Conservation (phyloP, 2,888 invertebrate genomes). For the Salpingus planirostris region DNA sequence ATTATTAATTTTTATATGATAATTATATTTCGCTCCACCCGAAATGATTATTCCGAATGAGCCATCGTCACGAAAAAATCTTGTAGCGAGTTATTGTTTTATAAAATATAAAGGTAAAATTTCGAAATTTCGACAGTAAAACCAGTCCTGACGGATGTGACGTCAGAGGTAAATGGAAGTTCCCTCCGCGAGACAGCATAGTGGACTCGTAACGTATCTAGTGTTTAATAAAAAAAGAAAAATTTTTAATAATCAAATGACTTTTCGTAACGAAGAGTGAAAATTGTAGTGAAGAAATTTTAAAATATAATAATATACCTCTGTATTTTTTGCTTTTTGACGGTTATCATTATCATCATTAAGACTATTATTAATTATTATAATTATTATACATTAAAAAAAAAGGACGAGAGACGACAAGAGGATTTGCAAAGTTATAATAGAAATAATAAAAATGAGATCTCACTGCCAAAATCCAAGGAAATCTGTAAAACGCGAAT, state of each 20-base stretch:
- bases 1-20: conserved; percentile 13
- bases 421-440: conserved; percentile 27
- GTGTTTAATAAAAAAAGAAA: conserved; percentile 10
- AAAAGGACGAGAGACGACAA: conserved; percentile 13
- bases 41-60: too few species aligned
- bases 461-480: conserved; percentile 13
- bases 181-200: conserved; percentile 37
- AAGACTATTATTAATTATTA: too few species aligned
- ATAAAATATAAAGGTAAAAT: conserved; percentile 13
- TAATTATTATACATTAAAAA: conserved; percentile 16
- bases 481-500: too few species aligned
- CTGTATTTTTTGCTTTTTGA: conserved; percentile 19
- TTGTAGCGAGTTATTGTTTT: conserved; percentile 13
- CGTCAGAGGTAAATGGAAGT: conserved; percentile 38
- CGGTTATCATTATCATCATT: too few species aligned
- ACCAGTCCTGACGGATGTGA: conserved; percentile 33
- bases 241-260: conserved; percentile 25
- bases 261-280: conserved; percentile 21
- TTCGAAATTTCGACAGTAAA: conserved; percentile 29
- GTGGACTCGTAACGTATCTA: conserved; percentile 28
- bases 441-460: conserved; percentile 8
- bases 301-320: conserved; percentile 19
- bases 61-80: too few species aligned
- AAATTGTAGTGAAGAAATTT: conserved; percentile 23
- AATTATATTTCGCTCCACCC: conserved; percentile 3